These are phyloP conservation scores for Pempheris klunzingeri DNA, from an alignment of 2,797 vertebrate genomes.

Conservation along the genomic window DNA sequence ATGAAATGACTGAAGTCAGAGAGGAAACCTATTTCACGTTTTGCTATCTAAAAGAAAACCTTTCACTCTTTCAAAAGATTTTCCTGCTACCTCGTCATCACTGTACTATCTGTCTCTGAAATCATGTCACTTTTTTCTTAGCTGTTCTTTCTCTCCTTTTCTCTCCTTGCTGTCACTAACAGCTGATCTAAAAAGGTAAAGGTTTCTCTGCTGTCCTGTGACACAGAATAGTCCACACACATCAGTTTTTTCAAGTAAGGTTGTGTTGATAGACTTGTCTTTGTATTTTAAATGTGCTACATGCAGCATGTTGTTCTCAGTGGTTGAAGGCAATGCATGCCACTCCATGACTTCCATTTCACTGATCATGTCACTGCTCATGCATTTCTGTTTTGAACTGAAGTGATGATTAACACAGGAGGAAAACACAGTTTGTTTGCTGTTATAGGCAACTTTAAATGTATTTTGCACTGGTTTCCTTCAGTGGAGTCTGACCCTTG, in stretches of 20 bases:
- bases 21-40: neutral
- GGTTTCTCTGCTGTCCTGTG: conserved; percentile 87
- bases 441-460: neutral
- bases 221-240: conserved; percentile 85
- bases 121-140: conserved; percentile 75
- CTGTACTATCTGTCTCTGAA: conserved; percentile 37
- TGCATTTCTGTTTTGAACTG: conserved; percentile 37
- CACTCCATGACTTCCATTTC: conserved; percentile 18
- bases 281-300: conserved; percentile 29
- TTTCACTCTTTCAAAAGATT: conserved; percentile 24
- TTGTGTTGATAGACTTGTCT: conserved; percentile 38
- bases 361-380: conserved; percentile 18
- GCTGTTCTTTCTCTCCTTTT: conserved; percentile 85
- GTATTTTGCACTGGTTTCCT: conserved; percentile 22
- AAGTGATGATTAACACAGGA: conserved; percentile 21
- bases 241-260: conserved; percentile 87
- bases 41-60: neutral
- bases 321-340: conserved; percentile 54
- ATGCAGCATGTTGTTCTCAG: conserved; percentile 53
- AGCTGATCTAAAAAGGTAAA: conserved; percentile 95
- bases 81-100: conserved; percentile 1
- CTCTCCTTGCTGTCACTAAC: conserved; percentile 92
- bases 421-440: neutral
- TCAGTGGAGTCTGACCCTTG: neutral
- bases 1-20: neutral